Conservation (phyloP, 2,888 invertebrate genomes). For the Argyra leucocephala region DNA sequence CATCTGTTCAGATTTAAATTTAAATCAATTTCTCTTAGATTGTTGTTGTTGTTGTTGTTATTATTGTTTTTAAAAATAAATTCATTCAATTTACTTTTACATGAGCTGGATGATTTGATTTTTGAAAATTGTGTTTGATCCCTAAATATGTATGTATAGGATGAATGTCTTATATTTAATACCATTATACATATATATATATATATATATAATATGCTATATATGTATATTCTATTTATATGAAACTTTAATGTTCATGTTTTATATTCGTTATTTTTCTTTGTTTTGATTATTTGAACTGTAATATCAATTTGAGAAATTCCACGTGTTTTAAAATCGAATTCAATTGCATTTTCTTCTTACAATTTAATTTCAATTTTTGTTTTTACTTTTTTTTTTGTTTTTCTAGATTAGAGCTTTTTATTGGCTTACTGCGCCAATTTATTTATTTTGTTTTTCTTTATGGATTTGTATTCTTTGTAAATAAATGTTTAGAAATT, state of each 20-base stretch:
- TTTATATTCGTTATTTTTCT: not conserved
- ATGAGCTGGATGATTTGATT: not conserved
- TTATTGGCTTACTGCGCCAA: not conserved
- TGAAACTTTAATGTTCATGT: not conserved
- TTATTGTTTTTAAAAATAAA: not conserved
- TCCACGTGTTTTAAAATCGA: not conserved
- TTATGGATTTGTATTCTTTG: not conserved
- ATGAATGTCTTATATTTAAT: not conserved
- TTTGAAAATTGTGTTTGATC: constrained; percentile 1
- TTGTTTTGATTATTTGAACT: not conserved
- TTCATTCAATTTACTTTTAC: constrained; percentile 1
- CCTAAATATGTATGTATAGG: not conserved
- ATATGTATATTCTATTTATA: not conserved
- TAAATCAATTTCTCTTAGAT: not conserved
- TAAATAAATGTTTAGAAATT: not conserved
- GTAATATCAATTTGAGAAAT: not conserved
- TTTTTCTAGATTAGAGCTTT: too few species aligned
- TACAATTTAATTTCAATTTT: not conserved
- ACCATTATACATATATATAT: not conserved
- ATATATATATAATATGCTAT: not conserved
- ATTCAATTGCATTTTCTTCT: not conserved
- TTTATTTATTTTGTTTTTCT: not conserved
- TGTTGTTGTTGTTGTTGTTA: not conserved
- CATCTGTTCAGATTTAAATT: constrained; percentile 1
- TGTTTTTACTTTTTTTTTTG: not conserved